Evolutionary conservation across 2,888 invertebrate genomes (phyloP).

Genomic region (Odontothrips loti): DNA sequence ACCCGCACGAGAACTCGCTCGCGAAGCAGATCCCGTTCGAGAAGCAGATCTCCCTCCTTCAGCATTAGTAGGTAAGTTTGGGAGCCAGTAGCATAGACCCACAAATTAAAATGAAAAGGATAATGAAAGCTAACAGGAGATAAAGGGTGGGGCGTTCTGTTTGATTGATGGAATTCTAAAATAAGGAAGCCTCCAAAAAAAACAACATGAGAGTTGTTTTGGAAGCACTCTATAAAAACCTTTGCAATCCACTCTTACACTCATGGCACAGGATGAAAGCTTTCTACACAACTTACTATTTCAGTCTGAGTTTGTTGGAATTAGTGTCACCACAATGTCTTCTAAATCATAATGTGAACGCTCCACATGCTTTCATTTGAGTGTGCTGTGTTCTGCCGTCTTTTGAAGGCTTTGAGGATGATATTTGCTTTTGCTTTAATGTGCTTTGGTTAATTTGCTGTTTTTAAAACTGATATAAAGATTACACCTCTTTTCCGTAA

Average conservation of each 20-base stretch:
- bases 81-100: background rate
- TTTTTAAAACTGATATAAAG: background rate
- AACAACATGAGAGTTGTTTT: too few species aligned
- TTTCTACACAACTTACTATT: background rate
- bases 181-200: too few species aligned
- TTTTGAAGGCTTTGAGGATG: background rate
- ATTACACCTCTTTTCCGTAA: too few species aligned
- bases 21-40: constrained; percentile 8
- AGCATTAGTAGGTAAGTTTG: constrained; percentile 10
- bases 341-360: background rate
- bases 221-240: too few species aligned
- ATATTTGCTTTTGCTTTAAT: background rate
- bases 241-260: too few species aligned
- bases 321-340: too few species aligned
- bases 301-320: background rate
- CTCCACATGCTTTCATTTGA: constrained; percentile 11
- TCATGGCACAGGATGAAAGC: too few species aligned
- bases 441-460: background rate
- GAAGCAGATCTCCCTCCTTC: constrained; percentile 12
- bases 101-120: too few species aligned
- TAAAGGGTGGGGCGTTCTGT: too few species aligned
- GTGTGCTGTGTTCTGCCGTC: constrained; percentile 8
- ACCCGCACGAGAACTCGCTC: constrained; percentile 9
- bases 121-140: too few species aligned
- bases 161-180: too few species aligned